A percentile compares a stretch with the other conserved stretches of the same genome.
Conservation (phyloP, 2,888 invertebrate genomes). For the Macaria liturata region DNA sequence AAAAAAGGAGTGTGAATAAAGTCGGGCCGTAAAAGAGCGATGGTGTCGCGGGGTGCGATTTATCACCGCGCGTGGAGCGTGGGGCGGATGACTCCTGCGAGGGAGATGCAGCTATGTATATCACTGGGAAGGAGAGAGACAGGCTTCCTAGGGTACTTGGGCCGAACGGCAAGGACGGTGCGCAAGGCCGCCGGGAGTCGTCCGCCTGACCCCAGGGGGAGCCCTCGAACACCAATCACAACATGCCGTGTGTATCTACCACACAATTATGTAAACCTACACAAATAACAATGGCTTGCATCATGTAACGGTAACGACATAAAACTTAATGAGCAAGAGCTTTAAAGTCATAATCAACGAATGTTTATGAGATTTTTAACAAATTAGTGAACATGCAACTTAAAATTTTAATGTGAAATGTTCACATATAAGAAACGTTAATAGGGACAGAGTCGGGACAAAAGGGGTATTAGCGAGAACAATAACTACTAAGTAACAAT, state of each 20-base stretch:
- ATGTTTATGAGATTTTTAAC: constrained; percentile 8
- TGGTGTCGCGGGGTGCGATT: constrained; percentile 68
- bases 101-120: constrained; percentile 43
- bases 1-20: constrained; percentile 56
- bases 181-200: constrained; percentile 70
- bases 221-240: constrained; percentile 45
- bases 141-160: constrained; percentile 49
- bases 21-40: constrained; percentile 59
- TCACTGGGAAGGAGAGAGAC: constrained; percentile 50
- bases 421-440: constrained; percentile 3
- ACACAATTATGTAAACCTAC: neutral
- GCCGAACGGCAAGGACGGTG: constrained; percentile 69
- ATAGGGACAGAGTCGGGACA: constrained; percentile 11
- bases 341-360: constrained; percentile 10
- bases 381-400: constrained; percentile 6
- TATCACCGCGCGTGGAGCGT: constrained; percentile 66
- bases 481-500: constrained; percentile 24
- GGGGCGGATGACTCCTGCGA: constrained; percentile 45
- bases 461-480: constrained; percentile 21
- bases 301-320: neutral
- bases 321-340: constrained; percentile 3
- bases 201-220: constrained; percentile 42
- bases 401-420: constrained; percentile 3
- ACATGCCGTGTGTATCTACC: constrained; percentile 3
- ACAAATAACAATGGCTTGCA: neutral